Base-by-base conservation (phyloP, 2,797 vertebrate genomes). In the Discoglossus pictus region DNA sequence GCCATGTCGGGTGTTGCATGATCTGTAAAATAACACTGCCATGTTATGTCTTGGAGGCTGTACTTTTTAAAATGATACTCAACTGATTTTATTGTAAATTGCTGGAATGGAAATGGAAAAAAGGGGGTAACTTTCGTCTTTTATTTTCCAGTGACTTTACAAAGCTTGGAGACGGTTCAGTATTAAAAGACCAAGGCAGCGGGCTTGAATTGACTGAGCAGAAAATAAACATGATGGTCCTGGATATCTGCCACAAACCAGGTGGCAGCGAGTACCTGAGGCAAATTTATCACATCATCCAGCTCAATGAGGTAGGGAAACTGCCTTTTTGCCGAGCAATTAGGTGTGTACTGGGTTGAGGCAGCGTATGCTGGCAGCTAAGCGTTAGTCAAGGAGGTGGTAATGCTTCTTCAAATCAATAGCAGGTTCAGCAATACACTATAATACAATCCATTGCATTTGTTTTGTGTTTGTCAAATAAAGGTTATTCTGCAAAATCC, bases 261-360 rank as follows among this genome's bases (percentile, higher is more conserved):
- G 94, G 94, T 97, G 96, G 95, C 91, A 90, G 87, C 65, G 76
- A 91, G 86, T 94, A 97, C 94, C 94, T 98, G 91, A 92, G 88
- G 94, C 94, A 95, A 93, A 97, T 99, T 93, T 93, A 98, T 97
- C 96, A 96, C 92, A 94, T 95, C 95, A 94, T 98, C 91, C 93
- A 81, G 90, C 93, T 95, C 95, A 99, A 98, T 98, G 96, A 98
- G 97, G 97, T 99, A 97, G 86, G 93, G 92, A 95, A 93, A 92
- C 81, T 78, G 91, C 89, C 88, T 88, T 92, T 95, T 93, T 94
- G 89, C 90, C 84, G 88, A 92, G 91, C 93, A 96, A 96, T 99
- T 98, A 98, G 92, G 87, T 93, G 93, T 91, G 90, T 91, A 92
- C 87, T 95, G 90, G 91, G 92, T 92, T 94, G 92, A 89, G 89